Evolutionary conservation across 1,140 invertebrate genomes (phyloP).

Genomic region (Geopemphigus sp.): DNA sequence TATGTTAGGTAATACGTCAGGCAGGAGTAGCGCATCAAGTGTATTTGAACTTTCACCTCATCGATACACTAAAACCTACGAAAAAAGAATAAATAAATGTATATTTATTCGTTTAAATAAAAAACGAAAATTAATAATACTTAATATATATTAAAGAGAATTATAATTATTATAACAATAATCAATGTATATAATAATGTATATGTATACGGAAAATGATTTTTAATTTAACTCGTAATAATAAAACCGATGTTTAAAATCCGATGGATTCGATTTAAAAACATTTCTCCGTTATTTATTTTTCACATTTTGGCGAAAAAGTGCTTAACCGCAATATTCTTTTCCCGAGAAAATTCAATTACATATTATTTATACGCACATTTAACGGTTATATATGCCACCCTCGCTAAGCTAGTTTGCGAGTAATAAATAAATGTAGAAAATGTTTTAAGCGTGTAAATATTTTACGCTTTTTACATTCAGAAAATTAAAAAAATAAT

Average conservation of each 20-base stretch:
- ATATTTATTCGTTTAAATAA: neutral
- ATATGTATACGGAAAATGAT: neutral
- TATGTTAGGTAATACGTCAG: slow-evolving; percentile 22
- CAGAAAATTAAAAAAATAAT: neutral
- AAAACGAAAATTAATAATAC: too few relatives aligned
- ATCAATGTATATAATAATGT: neutral
- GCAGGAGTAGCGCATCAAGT: slow-evolving; percentile 8
- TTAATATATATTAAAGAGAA: neutral
- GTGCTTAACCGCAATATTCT: neutral
- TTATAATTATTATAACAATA: neutral
- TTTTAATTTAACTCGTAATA: neutral
- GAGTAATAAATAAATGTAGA: neutral
- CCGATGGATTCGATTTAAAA: neutral
- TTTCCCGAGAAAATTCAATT: neutral
- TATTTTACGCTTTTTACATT: neutral
- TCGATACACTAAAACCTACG: neutral
- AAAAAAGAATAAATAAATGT: neutral
- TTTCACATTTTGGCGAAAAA: neutral
- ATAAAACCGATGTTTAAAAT: neutral
- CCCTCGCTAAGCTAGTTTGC: neutral
- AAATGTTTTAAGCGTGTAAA: neutral
- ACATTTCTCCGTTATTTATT: neutral
- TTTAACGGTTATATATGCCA: neutral
- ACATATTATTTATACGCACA: neutral
- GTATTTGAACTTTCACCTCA: slow-evolving; percentile 36